Conservation (phyloP, 2,888 invertebrate species). For the Antitype chi region DNA sequence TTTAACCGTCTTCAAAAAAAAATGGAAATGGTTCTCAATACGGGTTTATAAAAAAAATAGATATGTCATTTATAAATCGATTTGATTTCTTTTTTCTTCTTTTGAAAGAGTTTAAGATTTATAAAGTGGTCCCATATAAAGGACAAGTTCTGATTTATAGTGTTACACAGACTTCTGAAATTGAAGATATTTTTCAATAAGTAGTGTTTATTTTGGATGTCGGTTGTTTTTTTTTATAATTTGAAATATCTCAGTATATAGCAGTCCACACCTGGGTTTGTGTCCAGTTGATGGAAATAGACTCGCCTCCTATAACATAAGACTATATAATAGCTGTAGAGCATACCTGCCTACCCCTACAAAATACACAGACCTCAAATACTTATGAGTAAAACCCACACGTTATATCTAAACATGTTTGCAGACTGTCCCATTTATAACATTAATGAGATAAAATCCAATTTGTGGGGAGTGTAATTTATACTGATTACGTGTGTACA, state of each 20-base stretch:
- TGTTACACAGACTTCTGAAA: too few relatives aligned
- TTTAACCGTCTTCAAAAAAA: too few relatives aligned
- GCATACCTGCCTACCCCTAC: not conserved
- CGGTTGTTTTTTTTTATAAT: not conserved
- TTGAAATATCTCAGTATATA: not conserved
- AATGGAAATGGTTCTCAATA: too few relatives aligned
- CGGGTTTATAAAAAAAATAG: too few relatives aligned
- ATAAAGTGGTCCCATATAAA: too few relatives aligned
- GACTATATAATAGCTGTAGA: not conserved
- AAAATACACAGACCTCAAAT: not conserved
- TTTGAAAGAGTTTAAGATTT: too few relatives aligned
- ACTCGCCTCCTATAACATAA: not conserved
- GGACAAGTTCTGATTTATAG: too few relatives aligned
- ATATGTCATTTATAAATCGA: too few relatives aligned
- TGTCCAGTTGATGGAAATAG: not conserved
- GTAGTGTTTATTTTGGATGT: too few relatives aligned
- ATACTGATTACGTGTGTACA: constrained; percentile 68
- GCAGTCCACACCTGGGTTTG: not conserved
- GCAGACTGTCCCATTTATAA: constrained; percentile 33
- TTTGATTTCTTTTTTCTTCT: too few relatives aligned
- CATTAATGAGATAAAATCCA: constrained; percentile 50
- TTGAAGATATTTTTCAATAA: too few relatives aligned
- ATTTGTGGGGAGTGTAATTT: constrained; percentile 44
- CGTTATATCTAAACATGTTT: constrained; percentile 16
- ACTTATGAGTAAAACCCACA: constrained; percentile 12